Evolutionary conservation across 2,113 vertebrate species (phyloP), one percentile per base, ranked within the genome.

Genomic region (Calyptomena viridis): DNA sequence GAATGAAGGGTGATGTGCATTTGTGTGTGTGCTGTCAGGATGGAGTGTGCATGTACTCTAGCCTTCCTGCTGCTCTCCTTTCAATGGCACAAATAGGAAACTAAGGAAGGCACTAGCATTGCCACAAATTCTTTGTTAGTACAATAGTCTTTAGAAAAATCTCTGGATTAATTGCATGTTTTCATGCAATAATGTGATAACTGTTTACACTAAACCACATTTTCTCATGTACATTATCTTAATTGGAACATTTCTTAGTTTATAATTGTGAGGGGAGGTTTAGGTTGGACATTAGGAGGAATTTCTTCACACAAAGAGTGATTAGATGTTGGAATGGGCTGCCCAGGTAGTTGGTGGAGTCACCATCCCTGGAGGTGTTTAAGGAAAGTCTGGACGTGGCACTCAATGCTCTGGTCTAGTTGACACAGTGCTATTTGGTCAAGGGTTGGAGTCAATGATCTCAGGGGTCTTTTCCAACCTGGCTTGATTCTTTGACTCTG

Each of bases 241-340:
- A 96, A 96, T 73, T 97, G 90, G 92, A 97, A 96, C 97, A 96
- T 93, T 96, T 91, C 95, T 95, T 88, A 53, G 74, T 78, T 95
- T 90, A 71, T 68, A 87, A 88, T 94, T 94, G 79, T 87, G 85
- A 30, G 12, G 27, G 8, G 19, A 63, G 27, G 39, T 30, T 30
- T 63, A 21, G 18, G 37, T 40, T 63, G 24, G 56, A 59, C 22
- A 10, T 59, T 16, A 37, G 5, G 15, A 62, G 25, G 37, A 62
- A 28, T 62, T 62, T 62, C 59, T 40, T 62, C 25, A 40, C 37
- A 40, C 25, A 14, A 30, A 20, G 25, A 27, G 37, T 39, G 25
- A 30, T 62, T 62, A 20, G 27, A 30, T 27, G 21, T 30, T 40
- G 39, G 24, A 35, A 62, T 7, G 24, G 35, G 25, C 28, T 21